Evolutionary conservation across 2,113 vertebrate genomes (phyloP), one percentile per base, ranked within the genome.

Genomic region (Antennarius striatus): DNA sequence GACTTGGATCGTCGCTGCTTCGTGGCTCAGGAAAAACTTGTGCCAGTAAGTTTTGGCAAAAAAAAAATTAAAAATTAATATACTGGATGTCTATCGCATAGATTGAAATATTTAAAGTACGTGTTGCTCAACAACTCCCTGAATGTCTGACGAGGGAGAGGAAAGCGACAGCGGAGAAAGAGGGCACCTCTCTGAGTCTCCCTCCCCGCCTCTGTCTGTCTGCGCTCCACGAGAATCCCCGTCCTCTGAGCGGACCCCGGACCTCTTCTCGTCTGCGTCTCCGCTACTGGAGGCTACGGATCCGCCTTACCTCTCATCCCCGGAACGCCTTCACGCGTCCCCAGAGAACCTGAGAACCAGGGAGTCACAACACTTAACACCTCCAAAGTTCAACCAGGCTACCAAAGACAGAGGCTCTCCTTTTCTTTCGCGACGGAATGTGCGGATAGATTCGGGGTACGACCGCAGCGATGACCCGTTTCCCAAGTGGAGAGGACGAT

Each of bases 61-160:
- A 5, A 36, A 36, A 80, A 91, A 90, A 90, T 90, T 81, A 66
- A 51, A 58, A 48, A 68, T 68, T 56, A 22, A 6, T 5, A 36
- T 16, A 43, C 40, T n/a, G 43, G 59, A 86, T 83, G 79, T 75
- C 40, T 9, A 54, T 48, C 49, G 68, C 75, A 40, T 72, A 74
- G 30, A 11, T 48, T 36, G 1, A 30, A 55, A 42, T 14, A 11
- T 65, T 53, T 13, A 10, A 64, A 80, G 48, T 77, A 10, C 32
- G 84, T 87, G 90, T 22, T 69, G 46, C 42, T 42, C 14, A 11
- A 47, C 48, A 84, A 82, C 55, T 79, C 59, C 68, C 15, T 61
- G 65, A 45, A 93, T 92, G 92, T 92, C 80, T 90, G 92, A 92
- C 81, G 90, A 89, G 55, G 85, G 75, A 32, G 86, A 88, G 32